A percentile compares a stretch with the other conserved stretches of the same genome.
Conservation (phyloP, 2,113 vertebrate species). For the Pachypanchax playfairii region DNA sequence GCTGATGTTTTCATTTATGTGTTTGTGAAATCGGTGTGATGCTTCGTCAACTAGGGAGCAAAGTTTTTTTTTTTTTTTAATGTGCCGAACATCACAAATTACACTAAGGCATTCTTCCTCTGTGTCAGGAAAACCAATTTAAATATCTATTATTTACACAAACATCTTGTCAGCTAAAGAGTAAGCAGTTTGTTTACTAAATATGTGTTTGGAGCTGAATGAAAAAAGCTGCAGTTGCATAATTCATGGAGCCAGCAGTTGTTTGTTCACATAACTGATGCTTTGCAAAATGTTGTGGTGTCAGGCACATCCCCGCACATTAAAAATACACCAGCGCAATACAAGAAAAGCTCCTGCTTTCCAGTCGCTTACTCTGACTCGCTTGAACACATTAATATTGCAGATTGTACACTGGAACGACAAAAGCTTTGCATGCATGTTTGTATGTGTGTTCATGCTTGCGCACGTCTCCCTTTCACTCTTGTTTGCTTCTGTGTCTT, state of each 20-base stretch:
- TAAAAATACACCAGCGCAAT: slow-evolving; percentile 79
- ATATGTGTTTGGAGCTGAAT: slow-evolving; percentile 69
- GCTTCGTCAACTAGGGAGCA: slow-evolving; percentile 29
- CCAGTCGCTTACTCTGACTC: slow-evolving; percentile 76
- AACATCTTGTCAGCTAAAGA: slow-evolving; percentile 78
- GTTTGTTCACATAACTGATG: slow-evolving; percentile 65
- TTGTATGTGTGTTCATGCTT: slow-evolving; percentile 2
- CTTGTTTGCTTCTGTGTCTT: slow-evolving; percentile 21
- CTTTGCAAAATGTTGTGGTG: slow-evolving; percentile 70
- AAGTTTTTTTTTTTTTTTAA: no score
- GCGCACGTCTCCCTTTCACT: slow-evolving; percentile 28
- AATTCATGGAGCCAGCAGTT: slow-evolving; percentile 74
- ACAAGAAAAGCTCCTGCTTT: slow-evolving; percentile 62
- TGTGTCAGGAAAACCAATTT: slow-evolving; percentile 63
- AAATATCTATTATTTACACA: slow-evolving; percentile 83
- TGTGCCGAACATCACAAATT: slow-evolving; percentile 75
- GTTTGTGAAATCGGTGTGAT: slow-evolving; percentile 41
- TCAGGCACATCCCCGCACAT: slow-evolving; percentile 74
- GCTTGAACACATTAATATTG: slow-evolving; percentile 79
- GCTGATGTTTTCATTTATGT: slow-evolving; percentile 66
- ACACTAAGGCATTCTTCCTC: slow-evolving; percentile 49
- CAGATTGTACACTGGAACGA: slow-evolving; percentile 59
- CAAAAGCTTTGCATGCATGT: slow-evolving; percentile 35
- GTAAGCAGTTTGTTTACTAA: slow-evolving; percentile 85
- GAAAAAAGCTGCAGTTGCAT: slow-evolving; percentile 69